Evolutionary conservation across 2,797 vertebrate species (phyloP).

Genomic region (Clarias pachynema): DNA sequence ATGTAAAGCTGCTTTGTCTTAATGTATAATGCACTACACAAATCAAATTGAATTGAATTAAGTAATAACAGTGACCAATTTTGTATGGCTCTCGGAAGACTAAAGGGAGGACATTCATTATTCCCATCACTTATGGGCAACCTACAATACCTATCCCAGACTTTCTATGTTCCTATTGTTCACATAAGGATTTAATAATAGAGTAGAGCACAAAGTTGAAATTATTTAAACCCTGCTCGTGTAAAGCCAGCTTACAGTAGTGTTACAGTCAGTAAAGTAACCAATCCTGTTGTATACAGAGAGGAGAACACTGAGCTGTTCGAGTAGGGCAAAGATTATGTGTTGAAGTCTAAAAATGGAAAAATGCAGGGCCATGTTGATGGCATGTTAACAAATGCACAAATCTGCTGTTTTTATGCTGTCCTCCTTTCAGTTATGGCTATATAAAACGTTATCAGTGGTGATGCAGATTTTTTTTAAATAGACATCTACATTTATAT

Average conservation of each 20-base stretch:
- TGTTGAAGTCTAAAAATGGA: neutral
- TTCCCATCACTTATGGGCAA: neutral
- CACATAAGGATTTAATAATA: slow-evolving; percentile 1
- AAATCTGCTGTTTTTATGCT: neutral
- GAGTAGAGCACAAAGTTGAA: neutral
- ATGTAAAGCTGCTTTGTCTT: neutral
- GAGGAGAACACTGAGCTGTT: neutral
- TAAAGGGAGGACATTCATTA: neutral
- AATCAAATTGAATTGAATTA: neutral
- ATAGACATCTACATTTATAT: neutral
- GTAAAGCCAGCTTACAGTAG: neutral
- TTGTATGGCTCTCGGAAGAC: neutral
- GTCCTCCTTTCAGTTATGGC: neutral
- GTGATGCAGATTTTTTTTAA: neutral
- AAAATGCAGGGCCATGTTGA: neutral
- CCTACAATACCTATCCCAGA: no score
- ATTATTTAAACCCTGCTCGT: neutral
- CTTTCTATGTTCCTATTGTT: neutral
- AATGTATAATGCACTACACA: neutral
- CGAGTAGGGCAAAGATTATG: neutral
- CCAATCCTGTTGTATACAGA: slow-evolving; percentile 12
- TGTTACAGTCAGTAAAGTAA: neutral
- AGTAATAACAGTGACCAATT: neutral
- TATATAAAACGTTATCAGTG: neutral
- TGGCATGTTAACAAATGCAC: neutral